Conservation (phyloP, 2,888 invertebrate genomes). For the Idaea biselata region DNA sequence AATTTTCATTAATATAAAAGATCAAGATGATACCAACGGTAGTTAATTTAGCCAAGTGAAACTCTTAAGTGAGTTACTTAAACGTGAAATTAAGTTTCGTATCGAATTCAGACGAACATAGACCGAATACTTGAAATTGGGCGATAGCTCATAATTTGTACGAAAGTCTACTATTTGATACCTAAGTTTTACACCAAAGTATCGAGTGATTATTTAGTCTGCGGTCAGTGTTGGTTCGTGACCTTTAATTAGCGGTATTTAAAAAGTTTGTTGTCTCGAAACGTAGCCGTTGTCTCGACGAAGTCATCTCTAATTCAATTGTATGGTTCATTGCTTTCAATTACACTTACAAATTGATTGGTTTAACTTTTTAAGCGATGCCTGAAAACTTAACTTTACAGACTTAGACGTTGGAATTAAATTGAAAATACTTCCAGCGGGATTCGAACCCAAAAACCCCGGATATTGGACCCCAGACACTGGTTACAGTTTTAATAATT, state of each 20-base stretch:
- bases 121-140: background rate
- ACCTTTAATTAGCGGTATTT: constrained; percentile 28
- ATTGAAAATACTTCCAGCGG: no score
- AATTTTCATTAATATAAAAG: constrained; percentile 14
- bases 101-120: constrained; percentile 16
- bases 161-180: background rate
- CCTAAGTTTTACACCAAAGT: no score
- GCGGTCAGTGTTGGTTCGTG: constrained; percentile 18
- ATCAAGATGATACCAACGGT: constrained; percentile 39
- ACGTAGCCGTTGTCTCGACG: constrained; percentile 21
- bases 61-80: constrained; percentile 44
- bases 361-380: constrained; percentile 5
- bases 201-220: background rate
- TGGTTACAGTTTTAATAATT: no score
- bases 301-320: constrained; percentile 25
- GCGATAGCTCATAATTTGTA: background rate
- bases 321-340: constrained; percentile 18
- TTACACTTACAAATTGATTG: constrained; percentile 17
- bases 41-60: constrained; percentile 42
- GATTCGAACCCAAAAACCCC: no score
- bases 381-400: background rate
- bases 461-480: no score
- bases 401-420: background rate
- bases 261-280: constrained; percentile 23
- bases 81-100: constrained; percentile 43